phyloP scores from a whole-genome alignment of 2,888 invertebrate genomes.

The Cataglyphis albicans region DNA sequence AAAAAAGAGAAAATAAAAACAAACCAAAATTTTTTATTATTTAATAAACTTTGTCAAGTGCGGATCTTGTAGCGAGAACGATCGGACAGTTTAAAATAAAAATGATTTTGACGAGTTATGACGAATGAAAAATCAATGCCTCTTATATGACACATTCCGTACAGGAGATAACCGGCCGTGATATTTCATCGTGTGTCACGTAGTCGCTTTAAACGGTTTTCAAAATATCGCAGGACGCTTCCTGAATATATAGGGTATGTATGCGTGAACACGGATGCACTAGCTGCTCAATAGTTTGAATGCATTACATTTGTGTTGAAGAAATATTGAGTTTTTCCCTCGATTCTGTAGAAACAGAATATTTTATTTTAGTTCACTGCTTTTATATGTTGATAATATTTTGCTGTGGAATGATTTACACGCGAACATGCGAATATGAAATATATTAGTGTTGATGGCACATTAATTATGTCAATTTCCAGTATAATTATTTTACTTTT shows the following conservation, averaged over 20 bases:
- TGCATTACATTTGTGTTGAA: conserved; percentile 45
- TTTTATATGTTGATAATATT: conserved; percentile 8
- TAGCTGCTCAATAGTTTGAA: conserved; percentile 50
- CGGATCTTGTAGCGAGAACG: neutral
- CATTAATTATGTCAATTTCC: neutral
- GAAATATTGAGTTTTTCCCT: conserved; percentile 41
- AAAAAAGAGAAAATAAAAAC: neutral
- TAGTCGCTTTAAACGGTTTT: conserved; percentile 48
- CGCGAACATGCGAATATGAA: neutral
- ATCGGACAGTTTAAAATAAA: neutral
- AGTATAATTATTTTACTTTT: neutral
- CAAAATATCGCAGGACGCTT: conserved; percentile 48
- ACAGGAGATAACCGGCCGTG: conserved; percentile 39
- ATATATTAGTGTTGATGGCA: neutral
- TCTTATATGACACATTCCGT: conserved; percentile 28
- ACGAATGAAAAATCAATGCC: conserved; percentile 24
- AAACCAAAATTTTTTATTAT: neutral
- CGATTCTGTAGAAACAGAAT: conserved; percentile 32
- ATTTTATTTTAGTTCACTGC: conserved; percentile 8
- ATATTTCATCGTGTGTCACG: conserved; percentile 50
- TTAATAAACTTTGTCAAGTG: conserved; percentile 7
- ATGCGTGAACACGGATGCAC: conserved; percentile 46
- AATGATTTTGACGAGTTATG: conserved; percentile 32
- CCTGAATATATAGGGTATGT: conserved; percentile 41
- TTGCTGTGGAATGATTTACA: neutral